A percentile compares a stretch with the other conserved stretches of the same genome.
Conservation (phyloP, 2,888 invertebrate species). For the Phortica magna region DNA sequence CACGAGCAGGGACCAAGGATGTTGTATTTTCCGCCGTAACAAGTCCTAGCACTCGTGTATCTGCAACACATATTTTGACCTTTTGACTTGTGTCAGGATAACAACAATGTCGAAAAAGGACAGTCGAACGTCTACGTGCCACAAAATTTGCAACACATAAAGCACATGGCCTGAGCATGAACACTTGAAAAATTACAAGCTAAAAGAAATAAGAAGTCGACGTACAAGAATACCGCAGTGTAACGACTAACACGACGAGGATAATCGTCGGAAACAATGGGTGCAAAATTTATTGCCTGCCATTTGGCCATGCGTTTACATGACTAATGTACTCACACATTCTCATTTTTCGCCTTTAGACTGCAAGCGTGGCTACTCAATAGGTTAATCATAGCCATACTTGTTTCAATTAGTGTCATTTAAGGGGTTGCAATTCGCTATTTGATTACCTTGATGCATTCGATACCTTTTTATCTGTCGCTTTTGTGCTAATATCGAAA, state of each 20-base stretch:
- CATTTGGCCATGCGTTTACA: slow-evolving; percentile 64
- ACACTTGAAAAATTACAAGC: slow-evolving; percentile 66
- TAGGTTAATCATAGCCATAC: slow-evolving; percentile 51
- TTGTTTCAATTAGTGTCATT: slow-evolving; percentile 70
- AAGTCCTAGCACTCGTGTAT: not conserved
- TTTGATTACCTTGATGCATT: not conserved
- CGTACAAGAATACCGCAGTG: not conserved
- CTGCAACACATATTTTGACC: slow-evolving; percentile 61
- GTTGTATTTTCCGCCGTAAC: slow-evolving; percentile 24
- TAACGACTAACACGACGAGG: not conserved
- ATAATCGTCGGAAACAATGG: slow-evolving; percentile 53
- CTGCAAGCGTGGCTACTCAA: not conserved
- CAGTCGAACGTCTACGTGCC: slow-evolving; percentile 7
- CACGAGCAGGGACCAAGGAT: slow-evolving; percentile 7
- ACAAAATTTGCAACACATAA: slow-evolving; percentile 44
- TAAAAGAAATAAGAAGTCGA: not conserved
- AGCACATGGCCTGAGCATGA: slow-evolving; percentile 56
- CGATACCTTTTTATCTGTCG: not conserved
- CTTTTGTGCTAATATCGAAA: slow-evolving; percentile 27
- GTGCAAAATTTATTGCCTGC: slow-evolving; percentile 67
- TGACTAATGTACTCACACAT: slow-evolving; percentile 60
- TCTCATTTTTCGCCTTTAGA: not conserved
- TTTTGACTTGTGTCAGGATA: slow-evolving; percentile 46
- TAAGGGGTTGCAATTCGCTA: not conserved
- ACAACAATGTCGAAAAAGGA: slow-evolving; percentile 20